These are phyloP conservation scores for Stenotaenia linearis DNA, from an alignment of 2,888 invertebrate genomes.

Conservation along the genomic window DNA sequence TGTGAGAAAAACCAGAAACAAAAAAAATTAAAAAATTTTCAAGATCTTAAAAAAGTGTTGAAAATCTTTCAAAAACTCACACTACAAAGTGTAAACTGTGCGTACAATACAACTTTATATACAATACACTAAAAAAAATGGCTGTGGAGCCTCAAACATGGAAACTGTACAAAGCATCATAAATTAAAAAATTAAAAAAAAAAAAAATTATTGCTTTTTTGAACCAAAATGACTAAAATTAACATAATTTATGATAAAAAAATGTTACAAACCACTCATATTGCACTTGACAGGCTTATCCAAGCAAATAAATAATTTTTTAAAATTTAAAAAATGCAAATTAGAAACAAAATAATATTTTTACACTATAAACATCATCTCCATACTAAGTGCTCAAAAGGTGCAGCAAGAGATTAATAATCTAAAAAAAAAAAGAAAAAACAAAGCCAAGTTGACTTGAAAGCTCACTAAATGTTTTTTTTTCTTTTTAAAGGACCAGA, in stretches of 20 bases:
- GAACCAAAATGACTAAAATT: not conserved
- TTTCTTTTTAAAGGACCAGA: not conserved
- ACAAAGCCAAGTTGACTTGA: not conserved
- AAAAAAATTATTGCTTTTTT: not conserved
- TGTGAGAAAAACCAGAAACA: not conserved
- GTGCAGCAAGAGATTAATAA: not conserved
- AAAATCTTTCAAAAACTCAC: conserved; percentile 2
- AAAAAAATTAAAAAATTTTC: not conserved
- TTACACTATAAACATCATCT: not conserved
- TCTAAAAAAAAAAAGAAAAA: not conserved
- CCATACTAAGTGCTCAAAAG: conserved; percentile 1
- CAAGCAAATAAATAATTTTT: not conserved
- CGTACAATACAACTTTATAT: not conserved
- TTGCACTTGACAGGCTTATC: not conserved
- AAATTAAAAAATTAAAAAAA: not conserved
- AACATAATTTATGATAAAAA: not conserved
- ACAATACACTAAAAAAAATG: not conserved
- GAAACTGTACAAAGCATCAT: conserved; percentile 1
- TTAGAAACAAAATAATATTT: not conserved
- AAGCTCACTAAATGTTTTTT: not conserved
- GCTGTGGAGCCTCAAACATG: not conserved
- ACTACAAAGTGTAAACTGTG: conserved; percentile 10
- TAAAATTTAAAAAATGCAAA: not conserved
- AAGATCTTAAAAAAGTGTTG: not conserved
- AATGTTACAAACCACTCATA: not conserved